Percentiles rank a stretch among this genome's conserved stretches.
phyloP scores from a whole-genome alignment of 2,888 invertebrate genomes.

The Lasioglossum marginatum region DNA sequence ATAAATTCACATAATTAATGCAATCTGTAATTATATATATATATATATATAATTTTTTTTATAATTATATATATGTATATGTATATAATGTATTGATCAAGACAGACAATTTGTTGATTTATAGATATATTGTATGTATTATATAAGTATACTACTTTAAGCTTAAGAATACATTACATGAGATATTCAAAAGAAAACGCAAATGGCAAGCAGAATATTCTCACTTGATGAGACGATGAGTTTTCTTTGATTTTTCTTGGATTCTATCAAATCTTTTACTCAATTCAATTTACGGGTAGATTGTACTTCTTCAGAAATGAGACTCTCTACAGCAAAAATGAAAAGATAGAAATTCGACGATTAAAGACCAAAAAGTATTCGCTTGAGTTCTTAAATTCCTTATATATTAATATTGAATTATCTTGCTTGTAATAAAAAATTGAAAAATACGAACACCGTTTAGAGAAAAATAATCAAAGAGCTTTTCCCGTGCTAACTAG shows the following conservation, averaged over 20 bases:
- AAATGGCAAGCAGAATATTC: slow-evolving; percentile 37
- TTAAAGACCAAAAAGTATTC: slow-evolving; percentile 24
- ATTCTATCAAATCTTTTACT: slow-evolving; percentile 28
- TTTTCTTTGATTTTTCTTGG: slow-evolving; percentile 22
- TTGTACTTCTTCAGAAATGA: not conserved
- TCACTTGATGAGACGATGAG: slow-evolving; percentile 27
- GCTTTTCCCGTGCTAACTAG: slow-evolving; percentile 61
- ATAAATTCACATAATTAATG: slow-evolving; percentile 35
- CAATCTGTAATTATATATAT: slow-evolving; percentile 21
- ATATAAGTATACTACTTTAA: slow-evolving; percentile 54
- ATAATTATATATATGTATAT: not conserved
- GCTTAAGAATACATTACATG: slow-evolving; percentile 42
- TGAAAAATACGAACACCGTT: slow-evolving; percentile 35
- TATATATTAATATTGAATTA: slow-evolving; percentile 48
- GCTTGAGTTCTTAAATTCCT: slow-evolving; percentile 36
- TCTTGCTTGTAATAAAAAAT: slow-evolving; percentile 49
- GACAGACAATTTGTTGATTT: slow-evolving; percentile 36
- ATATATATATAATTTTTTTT: slow-evolving; percentile 2
- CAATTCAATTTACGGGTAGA: slow-evolving; percentile 19
- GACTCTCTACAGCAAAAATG: not conserved
- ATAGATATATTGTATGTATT: slow-evolving; percentile 47
- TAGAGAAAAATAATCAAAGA: slow-evolving; percentile 41
- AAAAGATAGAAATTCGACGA: slow-evolving; percentile 22
- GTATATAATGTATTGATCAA: slow-evolving; percentile 14
- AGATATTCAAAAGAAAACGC: slow-evolving; percentile 41